Conservation (phyloP, 2,888 invertebrate genomes). For the Agrochola circellaris region DNA sequence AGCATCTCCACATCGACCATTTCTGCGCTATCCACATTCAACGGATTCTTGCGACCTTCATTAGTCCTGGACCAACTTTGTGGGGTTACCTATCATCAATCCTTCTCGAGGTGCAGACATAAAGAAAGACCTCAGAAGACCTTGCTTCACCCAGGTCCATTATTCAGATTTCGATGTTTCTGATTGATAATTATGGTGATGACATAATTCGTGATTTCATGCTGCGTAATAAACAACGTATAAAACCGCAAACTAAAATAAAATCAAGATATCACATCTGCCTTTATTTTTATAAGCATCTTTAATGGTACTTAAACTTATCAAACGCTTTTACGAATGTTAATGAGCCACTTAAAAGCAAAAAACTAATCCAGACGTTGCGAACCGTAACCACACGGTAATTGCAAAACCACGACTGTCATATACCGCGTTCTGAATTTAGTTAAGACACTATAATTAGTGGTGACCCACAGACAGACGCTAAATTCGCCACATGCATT, state of each 20-base stretch:
- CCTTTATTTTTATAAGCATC: slow-evolving; percentile 11
- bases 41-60: neutral
- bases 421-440: slow-evolving; percentile 56
- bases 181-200: neutral
- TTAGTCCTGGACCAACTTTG: neutral
- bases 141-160: too few relatives aligned
- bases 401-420: slow-evolving; percentile 60
- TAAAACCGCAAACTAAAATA: too few relatives aligned
- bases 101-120: neutral
- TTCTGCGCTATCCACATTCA: too few relatives aligned
- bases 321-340: slow-evolving; percentile 17
- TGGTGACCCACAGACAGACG: slow-evolving; percentile 70
- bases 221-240: too few relatives aligned
- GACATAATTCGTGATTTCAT: neutral
- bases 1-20: neutral
- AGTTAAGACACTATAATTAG: slow-evolving; percentile 76
- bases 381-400: slow-evolving; percentile 23
- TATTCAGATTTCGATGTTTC: neutral
- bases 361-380: slow-evolving; percentile 33
- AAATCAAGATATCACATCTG: neutral
- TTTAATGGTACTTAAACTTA: slow-evolving; percentile 32
- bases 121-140: neutral
- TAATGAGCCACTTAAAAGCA: slow-evolving; percentile 38
- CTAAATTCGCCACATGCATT: slow-evolving; percentile 82
- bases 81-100: too few relatives aligned